Evolutionary conservation across 2,113 vertebrate species (phyloP), one percentile per base, ranked within the genome.

Genomic region (Rhizomys pruinosus): DNA sequence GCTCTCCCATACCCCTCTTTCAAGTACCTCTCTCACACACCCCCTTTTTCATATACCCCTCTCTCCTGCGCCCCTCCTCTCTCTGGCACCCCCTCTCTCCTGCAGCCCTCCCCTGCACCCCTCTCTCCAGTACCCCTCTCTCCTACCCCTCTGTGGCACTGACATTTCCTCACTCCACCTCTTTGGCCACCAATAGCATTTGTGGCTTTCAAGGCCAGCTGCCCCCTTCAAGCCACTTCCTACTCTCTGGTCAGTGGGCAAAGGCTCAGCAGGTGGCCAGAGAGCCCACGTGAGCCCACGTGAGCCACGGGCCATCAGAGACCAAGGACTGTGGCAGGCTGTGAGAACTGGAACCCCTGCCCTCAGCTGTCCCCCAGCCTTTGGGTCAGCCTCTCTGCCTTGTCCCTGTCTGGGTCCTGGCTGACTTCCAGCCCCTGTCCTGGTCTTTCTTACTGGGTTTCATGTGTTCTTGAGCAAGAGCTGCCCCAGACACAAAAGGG

Each of bases 271-370:
- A 2, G 8, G 44, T 3, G 0, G 17, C 29, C 34, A 11, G 77
- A 52, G 32, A 22, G 23, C 19, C 10, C 4, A 9, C 78, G 19
- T 27, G 29, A 52, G 47, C 42, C 17, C n/a, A n/a, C n/a, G n/a
- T n/a, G n/a, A n/a, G n/a, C 1, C 0, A 52, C 23, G 12, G 85
- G 44, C 29, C 10, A 0, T 57, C 34, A 44, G 39, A 25, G 7
- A 23, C 71, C 71, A 73, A 55, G 64, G 66, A 1, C n/a, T 47
- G 32, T 42, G 47, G 42, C 47, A 44, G 71, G 7, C 27, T 27
- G 47, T 12, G 32, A 42, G 44, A 27, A 15, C 37, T 37, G 10
- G 27, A 29, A 32, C n/a, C 5, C 16, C 16, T 32, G 34, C 55
- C 19, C 2, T 15, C 63, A 25, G 1, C 17, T 66, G 16, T 15